Base-by-base conservation (phyloP, 2,113 vertebrate genomes). In the Zeus faber region DNA sequence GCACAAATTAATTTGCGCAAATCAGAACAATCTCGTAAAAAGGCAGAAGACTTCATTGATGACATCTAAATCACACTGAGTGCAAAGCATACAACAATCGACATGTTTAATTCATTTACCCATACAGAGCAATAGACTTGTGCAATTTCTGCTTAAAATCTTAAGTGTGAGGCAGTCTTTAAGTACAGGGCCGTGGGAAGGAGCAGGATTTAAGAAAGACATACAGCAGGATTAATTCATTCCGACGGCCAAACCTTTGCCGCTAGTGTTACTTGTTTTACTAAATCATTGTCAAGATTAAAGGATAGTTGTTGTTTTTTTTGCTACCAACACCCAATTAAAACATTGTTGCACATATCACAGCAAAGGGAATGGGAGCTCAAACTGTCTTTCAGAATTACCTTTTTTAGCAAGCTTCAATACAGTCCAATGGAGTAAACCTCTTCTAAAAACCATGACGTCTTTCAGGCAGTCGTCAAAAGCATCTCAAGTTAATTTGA, bases 181-280 rank as follows among this genome's bases (percentile, higher is more conserved):
- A n/a, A 37, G 10, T 37, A 33, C 29, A 37, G 33, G 11, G 31
- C 31, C 13, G 31, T 14, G 8, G 7, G 4, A 26, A 60, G n/a
- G n/a, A n/a, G n/a, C n/a, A n/a, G n/a, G n/a, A n/a, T n/a, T n/a
- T n/a, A n/a, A n/a, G n/a, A n/a, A n/a, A n/a, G 37, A 41, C 54
- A 45, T 35, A 58, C 58, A 72, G 65, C 45, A 67, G 48, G 54
- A 48, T 65, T 16, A 45, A 16, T 40, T 57, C 5, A 58, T 47
- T 33, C 6, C 54, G 16, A 6, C 24, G 49, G 31, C 2, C n/a
- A 44, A 6, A 59, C 13, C n/a, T 29, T 24, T 20, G 41, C 13
- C 23, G 41, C 18, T n/a, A 48, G 20, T 21, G 20, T 54, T 23
- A 56, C 43, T 46, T 22, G 2, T n/a, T n/a, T n/a, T 3, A 23